Base-by-base conservation (phyloP, 2,888 invertebrate species). In the Harpagoxenus sublaevis region DNA sequence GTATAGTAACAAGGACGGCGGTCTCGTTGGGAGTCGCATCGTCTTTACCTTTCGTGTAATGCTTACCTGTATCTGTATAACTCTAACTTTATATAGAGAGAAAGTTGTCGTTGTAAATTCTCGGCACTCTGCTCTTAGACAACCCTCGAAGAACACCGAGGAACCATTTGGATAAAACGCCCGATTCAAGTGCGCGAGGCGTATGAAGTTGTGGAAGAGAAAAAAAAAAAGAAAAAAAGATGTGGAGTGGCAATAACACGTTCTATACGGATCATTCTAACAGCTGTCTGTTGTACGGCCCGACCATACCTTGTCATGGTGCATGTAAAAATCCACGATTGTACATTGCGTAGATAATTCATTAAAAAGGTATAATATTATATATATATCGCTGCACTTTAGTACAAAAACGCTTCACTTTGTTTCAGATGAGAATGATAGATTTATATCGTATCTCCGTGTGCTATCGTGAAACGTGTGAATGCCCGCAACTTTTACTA, bases 351-450 rank as follows among this genome's bases (percentile, higher is more conserved):
- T 94, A 93, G 92, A 87, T 92, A 93, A 93, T 92, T 93, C 90
- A 92, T 92, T 92, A 91, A 89, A 90, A 79, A 71, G 81, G 83
- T 92, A 90, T 92, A 89, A 92, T 93, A 91, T 92, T 93, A 94
- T 78, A 78, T 51, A 62, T 66, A 53, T 77, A 53, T 94, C 93
- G 94, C 93, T 94, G 94, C 94, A 94, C 94, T 94, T 94, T 94
- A 94, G 94, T 94, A 94, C 94, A 94, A 94, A 93, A 94, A 93
- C 90, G 92, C 94, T 94, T 94, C 89, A 92, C 92, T 92, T 93
- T 93, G 91, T 92, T 93, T 94, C 89, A 85, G 90, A 90, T 48
- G 73, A 73, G 71, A n/a, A 91, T 90, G 90, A 92, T 92, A 92
- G 89, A 91, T 92, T 94, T 92, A 91, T 92, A 91, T 92, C 91